Base-by-base conservation (phyloP, 2,888 invertebrate genomes). In the Drosophila villosipedis region DNA sequence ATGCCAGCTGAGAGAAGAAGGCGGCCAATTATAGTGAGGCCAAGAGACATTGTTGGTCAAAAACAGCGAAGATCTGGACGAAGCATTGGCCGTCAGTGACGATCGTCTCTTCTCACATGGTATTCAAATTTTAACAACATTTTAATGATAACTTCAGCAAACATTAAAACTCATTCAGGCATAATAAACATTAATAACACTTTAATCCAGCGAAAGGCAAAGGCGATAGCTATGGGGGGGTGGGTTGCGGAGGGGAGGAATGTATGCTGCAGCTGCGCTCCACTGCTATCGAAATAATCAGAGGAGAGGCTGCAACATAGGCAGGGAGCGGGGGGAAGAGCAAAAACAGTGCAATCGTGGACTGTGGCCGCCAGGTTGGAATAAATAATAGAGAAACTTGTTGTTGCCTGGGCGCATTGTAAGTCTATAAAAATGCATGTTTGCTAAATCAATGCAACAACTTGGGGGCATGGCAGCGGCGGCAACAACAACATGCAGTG, bases 151-250 rank as follows among this genome's bases (percentile, higher is more conserved):
- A 89, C 91, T 91, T 90, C 84, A 83, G 84, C 82, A 83, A 89
- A 90, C 91, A 91, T 92, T 92, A 91, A 92, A 92, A 90, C 92
- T 89, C 91, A 92, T 91, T 92, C 92, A 83, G 86, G 78, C 84
- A 80, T 90, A 91, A 92, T 91, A 91, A 91, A 89, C 92, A 91
- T 90, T 92, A 91, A 92, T 91, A 91, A 91, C 91, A 92, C 89
- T 91, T 92, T 91, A 90, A 90, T 92, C 91, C 84, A 76, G 67
- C 76, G 63, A 61, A 54, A 65, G 54, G 67, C 65, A 22, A 50
- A 41, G 16, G 41, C 3, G 57, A n/a, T 9, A 25, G 19, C 25
- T 1, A 1, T 12, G 1, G 9, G 10, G 14, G 37, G 22, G 31
- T 3, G 37, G 53, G 53, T 31, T 31, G 52, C 33, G 39, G 14